Evolutionary conservation across 2,888 invertebrate genomes (phyloP), one percentile per base, ranked within the genome.

Genomic region (Idaea aversata): DNA sequence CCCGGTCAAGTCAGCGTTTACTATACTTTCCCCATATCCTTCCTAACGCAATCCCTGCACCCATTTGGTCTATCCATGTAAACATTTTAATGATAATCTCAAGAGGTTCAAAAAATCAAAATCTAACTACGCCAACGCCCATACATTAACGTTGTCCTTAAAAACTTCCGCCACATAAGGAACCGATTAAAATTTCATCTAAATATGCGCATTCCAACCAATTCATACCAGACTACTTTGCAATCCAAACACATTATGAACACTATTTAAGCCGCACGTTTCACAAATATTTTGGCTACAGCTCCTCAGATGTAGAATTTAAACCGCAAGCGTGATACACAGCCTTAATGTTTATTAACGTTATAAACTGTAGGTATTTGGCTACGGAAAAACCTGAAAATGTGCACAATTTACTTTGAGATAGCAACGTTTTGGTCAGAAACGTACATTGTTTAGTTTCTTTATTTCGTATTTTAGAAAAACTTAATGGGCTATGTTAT

Each of bases 231-330:
- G 10, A 47, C 5, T 13, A 47, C 7, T 47, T 47, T 47, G 47
- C 47, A 47, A 47, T 47, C 47, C 47, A 47, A 47, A 47, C 47
- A 47, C 13, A 47, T 6, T 13, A 47, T 13, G 47, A 47, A 47
- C 47, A 10, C 47, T 47, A 47, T 47, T 47, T 47, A 47, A 47
- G 47, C 47, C 63, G 25, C 63, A 59, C 63, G 59, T 59, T 13
- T 6, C 15, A 34, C 58, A 34, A 59, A 63, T 59, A 61, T 65
- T 62, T 65, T 63, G 61, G 65, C 65, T 61, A 38, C 63, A 63
- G 47, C 5, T 38, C 34, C 25, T 63, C 34, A 35, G 36, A 34
- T 63, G 34, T 15, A 16, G 62, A 62, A 60, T 65, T 16, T 60
- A 65, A 57, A 15, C 62, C 62, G 5, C 65, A 65, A n/a, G 34